Base-by-base conservation (phyloP, 1,140 invertebrate genomes). In the Conus ventricosus region DNA sequence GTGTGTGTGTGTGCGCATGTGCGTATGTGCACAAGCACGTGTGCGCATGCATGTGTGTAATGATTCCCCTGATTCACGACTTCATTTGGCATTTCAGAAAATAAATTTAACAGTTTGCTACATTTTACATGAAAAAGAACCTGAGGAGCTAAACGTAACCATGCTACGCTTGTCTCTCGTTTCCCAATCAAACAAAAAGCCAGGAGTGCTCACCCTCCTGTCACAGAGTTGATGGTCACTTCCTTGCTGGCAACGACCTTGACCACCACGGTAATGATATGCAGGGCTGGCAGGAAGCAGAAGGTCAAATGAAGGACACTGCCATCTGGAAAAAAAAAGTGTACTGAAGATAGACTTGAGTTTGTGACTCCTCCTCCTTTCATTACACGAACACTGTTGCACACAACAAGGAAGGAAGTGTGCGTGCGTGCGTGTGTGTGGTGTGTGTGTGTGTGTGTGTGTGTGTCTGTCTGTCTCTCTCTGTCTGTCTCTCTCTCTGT, bases 231-330 rank as follows among this genome's bases (percentile, higher is more conserved):
- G 60, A 88, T 86, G 51, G 83, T 88, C 87, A 90, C 86, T 75
- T 93, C 89, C 86, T 87, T 25, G 88, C 90, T 92, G 89, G 88
- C 91, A 89, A 89, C 89, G 8, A 95, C 91, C 63, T 93, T 93
- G 20, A 94, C 92, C 67, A 93, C 95, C 0, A 96, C 96, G 53
- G 96, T 96, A 27, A 96, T 95, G 86, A 96, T 95, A 86, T 96
- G 94, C 60, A 96, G 92, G 80, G 94, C 94, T 5, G 95, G 90
- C 15, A 96, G 90, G 92, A 96, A 96, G 78, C 92, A 91, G 91
- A 96, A 96, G 57, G 94, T 94, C 75, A 96, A 88, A 10, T 92
- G 92, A 57, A 96, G 91, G 75, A 91, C 92, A 81, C 95, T 94
- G 8, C 94, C 95, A 93, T 95, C 95, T 96, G 92, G 57, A 93